These are phyloP conservation scores for Idaea straminata DNA, from an alignment of 2,888 invertebrate species.

Conservation along the genomic window DNA sequence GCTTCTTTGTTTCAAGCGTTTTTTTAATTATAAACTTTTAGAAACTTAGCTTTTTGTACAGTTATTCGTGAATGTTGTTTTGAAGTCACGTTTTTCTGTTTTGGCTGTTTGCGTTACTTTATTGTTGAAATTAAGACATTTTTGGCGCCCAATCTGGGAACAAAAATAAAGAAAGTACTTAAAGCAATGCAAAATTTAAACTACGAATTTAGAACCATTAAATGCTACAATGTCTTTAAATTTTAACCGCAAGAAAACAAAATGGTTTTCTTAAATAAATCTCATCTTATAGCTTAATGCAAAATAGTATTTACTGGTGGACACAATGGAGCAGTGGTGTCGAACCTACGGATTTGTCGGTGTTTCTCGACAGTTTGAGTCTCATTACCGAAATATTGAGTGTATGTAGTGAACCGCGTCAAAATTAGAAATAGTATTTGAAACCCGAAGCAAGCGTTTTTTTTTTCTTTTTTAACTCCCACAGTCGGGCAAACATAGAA, in stretches of 20 bases:
- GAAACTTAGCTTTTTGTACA: not conserved
- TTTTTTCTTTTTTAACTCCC: no score
- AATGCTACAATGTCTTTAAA: conserved; percentile 1
- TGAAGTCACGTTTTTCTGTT: not conserved
- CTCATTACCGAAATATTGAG: no score
- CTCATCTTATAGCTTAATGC: conserved; percentile 53
- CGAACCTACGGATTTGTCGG: no score
- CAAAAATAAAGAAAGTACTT: not conserved
- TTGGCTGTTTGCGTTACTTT: not conserved
- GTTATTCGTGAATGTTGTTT: not conserved
- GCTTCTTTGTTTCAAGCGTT: not conserved
- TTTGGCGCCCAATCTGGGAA: not conserved
- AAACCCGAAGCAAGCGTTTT: no score
- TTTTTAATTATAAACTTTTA: not conserved
- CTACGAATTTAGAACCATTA: not conserved
- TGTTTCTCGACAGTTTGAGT: no score
- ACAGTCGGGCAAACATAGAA: no score
- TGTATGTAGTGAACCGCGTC: no score
- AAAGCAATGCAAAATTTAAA: not conserved
- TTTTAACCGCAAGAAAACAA: conserved; percentile 22
- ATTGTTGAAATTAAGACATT: not conserved
- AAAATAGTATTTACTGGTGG: conserved; percentile 47
- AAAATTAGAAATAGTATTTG: no score
- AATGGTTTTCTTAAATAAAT: conserved; percentile 47
- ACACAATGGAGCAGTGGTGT: not conserved